Conservation (phyloP, 2,113 vertebrate species). For the Pteropus alecto region DNA sequence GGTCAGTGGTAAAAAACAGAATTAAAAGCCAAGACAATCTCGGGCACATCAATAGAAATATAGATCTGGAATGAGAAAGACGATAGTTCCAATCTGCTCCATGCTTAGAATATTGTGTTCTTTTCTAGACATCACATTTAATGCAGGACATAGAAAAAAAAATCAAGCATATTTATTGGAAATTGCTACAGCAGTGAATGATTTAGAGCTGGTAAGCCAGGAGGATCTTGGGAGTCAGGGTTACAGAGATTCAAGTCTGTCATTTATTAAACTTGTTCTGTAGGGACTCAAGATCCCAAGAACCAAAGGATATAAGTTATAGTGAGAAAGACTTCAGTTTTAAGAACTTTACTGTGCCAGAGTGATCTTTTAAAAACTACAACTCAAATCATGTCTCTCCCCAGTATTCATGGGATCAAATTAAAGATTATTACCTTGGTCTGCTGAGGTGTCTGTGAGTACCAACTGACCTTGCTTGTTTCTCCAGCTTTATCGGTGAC, state of each 20-base stretch:
- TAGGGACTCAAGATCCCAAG: neutral
- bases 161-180: neutral
- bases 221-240: neutral
- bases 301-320: neutral
- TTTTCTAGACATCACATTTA: neutral
- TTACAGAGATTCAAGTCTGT: neutral
- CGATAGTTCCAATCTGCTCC: neutral
- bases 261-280: neutral
- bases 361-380: neutral
- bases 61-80: neutral
- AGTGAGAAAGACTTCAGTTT: neutral
- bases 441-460: rapidly evolving
- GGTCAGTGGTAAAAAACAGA: neutral
- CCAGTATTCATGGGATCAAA: neutral
- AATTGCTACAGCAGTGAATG: neutral
- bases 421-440: neutral
- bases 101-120: neutral
- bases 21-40: neutral
- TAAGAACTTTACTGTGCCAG: neutral
- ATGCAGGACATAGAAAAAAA: neutral
- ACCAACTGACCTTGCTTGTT: neutral
- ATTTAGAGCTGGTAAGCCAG: neutral
- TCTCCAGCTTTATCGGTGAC: neutral
- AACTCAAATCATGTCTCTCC: neutral
- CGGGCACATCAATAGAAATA: no score